Conservation (phyloP, 53 echinoderm and acorn worm genomes). For the Henricia sp. region DNA sequence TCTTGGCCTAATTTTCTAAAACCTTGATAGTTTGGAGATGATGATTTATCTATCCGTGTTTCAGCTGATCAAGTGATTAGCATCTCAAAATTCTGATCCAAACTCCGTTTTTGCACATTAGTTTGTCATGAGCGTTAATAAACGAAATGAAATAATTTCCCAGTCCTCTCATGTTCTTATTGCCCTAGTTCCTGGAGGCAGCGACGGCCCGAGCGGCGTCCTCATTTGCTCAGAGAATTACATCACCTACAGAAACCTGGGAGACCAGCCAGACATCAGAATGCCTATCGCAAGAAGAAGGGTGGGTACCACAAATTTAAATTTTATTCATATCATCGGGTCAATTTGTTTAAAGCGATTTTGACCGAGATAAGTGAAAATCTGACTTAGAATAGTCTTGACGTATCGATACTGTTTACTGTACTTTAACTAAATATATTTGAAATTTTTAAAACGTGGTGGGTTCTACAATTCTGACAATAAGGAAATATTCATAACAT, state of each 20-base stretch:
- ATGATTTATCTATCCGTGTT: slow-evolving; percentile 69
- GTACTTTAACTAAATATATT: too few relatives aligned
- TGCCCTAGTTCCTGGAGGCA: slow-evolving; percentile 87
- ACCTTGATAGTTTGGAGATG: slow-evolving; percentile 49
- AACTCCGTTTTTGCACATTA: background rate
- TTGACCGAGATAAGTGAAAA: too few relatives aligned
- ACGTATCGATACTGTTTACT: too few relatives aligned
- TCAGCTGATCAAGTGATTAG: slow-evolving; percentile 71
- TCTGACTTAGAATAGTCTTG: too few relatives aligned
- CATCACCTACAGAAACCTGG: slow-evolving; percentile 98
- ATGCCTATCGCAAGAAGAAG: slow-evolving; percentile 98
- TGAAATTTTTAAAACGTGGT: too few relatives aligned
- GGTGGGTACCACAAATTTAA: slow-evolving; percentile 67
- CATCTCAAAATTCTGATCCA: slow-evolving; percentile 64
- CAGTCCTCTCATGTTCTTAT: background rate
- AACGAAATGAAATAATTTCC: background rate
- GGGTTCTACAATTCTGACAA: too few relatives aligned
- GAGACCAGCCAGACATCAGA: slow-evolving; percentile 98
- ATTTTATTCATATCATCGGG: too few relatives aligned
- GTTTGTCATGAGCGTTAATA: too few relatives aligned
- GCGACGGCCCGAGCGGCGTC: slow-evolving; percentile 94
- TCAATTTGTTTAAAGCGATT: too few relatives aligned
- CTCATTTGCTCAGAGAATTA: slow-evolving; percentile 98
- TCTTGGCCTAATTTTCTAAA: too few relatives aligned
- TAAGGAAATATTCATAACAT: too few relatives aligned